A percentile compares a stretch with the other conserved stretches of the same genome.
These are phyloP conservation scores for Crotophaga sulcirostris DNA, from an alignment of 2,113 vertebrate species.

Conservation along the genomic window DNA sequence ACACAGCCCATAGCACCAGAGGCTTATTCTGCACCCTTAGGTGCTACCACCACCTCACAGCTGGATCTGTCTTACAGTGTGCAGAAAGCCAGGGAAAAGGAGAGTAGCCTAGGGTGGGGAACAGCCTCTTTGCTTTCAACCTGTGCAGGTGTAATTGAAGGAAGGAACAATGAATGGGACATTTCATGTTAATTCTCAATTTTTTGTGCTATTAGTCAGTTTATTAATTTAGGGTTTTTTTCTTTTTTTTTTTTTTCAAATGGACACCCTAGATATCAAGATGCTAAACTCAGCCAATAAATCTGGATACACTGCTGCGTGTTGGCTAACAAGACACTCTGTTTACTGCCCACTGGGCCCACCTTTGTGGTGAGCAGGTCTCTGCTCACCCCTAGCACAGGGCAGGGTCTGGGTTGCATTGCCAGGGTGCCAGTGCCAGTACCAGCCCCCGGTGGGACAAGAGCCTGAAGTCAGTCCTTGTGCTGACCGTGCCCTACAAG, in stretches of 20 bases:
- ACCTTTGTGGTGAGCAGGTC: background rate
- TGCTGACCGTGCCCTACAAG: background rate
- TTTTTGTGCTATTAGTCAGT: background rate
- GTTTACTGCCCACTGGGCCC: background rate
- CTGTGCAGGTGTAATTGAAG: background rate
- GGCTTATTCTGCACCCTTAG: background rate
- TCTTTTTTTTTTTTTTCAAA: background rate
- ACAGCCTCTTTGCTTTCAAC: background rate
- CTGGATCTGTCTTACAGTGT: background rate
- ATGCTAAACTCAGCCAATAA: background rate
- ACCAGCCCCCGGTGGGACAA: background rate
- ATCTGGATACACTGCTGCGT: rapidly evolving
- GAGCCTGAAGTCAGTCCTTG: background rate
- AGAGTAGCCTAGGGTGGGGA: background rate
- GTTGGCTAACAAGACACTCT: background rate
- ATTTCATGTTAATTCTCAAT: background rate
- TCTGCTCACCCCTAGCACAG: background rate
- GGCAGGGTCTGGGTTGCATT: background rate
- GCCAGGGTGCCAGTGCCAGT: background rate
- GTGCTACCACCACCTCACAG: background rate
- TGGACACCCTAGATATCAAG: background rate
- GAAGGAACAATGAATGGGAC: background rate
- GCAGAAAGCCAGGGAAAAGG: background rate
- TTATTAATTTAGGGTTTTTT: background rate
- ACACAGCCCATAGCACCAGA: background rate